A percentile compares a stretch with the other conserved stretches of the same genome.
Conservation (phyloP, 1,140 invertebrate genomes). For the Rhizoglyphus robini region DNA sequence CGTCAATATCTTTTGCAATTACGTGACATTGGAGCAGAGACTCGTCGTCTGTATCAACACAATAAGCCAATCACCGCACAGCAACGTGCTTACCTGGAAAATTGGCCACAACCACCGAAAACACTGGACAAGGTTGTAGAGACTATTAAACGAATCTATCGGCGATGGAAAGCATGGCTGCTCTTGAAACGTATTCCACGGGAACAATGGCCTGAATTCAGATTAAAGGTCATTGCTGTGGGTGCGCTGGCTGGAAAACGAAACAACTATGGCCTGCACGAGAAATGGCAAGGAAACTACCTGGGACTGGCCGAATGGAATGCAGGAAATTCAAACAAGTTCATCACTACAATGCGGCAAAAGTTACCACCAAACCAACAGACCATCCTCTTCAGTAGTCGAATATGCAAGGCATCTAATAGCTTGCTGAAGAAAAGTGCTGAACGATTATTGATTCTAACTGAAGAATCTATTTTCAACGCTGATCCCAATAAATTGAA, state of each 20-base stretch:
- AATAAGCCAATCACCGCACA: neutral
- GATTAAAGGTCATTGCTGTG: constrained; percentile 63
- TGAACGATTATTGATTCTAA: constrained; percentile 72
- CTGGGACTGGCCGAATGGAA: constrained; percentile 62
- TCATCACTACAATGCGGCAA: constrained; percentile 50
- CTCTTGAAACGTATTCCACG: constrained; percentile 62
- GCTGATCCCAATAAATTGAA: constrained; percentile 69
- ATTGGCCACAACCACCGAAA: constrained; percentile 63
- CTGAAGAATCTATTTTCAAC: constrained; percentile 75
- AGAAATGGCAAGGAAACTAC: constrained; percentile 86
- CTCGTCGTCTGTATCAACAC: constrained; percentile 4
- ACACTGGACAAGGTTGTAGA: constrained; percentile 35
- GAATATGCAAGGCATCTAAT: constrained; percentile 33
- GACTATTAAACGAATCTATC: constrained; percentile 14
- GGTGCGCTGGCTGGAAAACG: constrained; percentile 58
- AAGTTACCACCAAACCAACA: constrained; percentile 54
- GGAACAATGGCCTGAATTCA: constrained; percentile 69
- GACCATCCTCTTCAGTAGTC: constrained; percentile 44
- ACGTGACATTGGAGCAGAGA: constrained; percentile 22
- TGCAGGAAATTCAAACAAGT: constrained; percentile 51
- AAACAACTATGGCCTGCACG: constrained; percentile 60
- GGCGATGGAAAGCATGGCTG: constrained; percentile 68
- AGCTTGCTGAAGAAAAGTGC: constrained; percentile 71
- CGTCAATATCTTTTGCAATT: constrained; percentile 59
- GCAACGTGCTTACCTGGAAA: neutral